Base-by-base conservation (phyloP, 2,888 invertebrate genomes). In the Tipula helvola region DNA sequence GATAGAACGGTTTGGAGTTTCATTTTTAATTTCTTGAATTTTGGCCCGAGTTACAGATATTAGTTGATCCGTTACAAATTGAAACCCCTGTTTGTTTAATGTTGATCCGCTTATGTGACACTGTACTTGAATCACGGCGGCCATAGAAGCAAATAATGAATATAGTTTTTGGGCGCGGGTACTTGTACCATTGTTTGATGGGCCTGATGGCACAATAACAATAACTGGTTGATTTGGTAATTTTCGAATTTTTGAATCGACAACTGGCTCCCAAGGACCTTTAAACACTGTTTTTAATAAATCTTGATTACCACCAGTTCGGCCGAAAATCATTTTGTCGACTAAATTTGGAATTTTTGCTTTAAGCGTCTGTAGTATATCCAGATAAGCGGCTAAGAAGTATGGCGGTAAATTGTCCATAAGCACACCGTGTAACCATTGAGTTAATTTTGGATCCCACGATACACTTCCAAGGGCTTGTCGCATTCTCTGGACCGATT, bases 371-470 rank as follows among this genome's bases (percentile, higher is more conserved):
- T 96, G 96, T 88, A 97, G 90, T 86, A 96, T 95, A 89, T 97
- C 96, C 18, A 96, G 92, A 90, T 97, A 97, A 7, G 94, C 94
- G 0, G 94, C 93, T 88, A 96, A 92, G 89, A 95, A 95, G 5
- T 93, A 92, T 18, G 93, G 92, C 86, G 93, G 94, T 85, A 96
- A 91, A 89, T 94, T 92, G 88, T 96, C 96, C 88, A 96, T 93
- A 7, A 97, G 90, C 10, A 95, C 90, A 83, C 93, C 92, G 90
- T 97, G 96, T 44, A 97, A 90, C 97, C 97, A 97, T 88, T 96
- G 95, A 0, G 94, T 93, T 36, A 95, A 91, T 88, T 94, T 93
- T 36, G 93, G 90, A 88, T 96, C 96, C 96, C 96, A 97, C n/a
- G 93, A 92, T 10, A 95, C 92, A 3, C 93, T 93, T 0, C 95